A percentile compares a stretch with the other conserved stretches of the same genome.
These are phyloP conservation scores for Scatophagus argus DNA, from an alignment of 2,113 vertebrate genomes.

Conservation along the genomic window DNA sequence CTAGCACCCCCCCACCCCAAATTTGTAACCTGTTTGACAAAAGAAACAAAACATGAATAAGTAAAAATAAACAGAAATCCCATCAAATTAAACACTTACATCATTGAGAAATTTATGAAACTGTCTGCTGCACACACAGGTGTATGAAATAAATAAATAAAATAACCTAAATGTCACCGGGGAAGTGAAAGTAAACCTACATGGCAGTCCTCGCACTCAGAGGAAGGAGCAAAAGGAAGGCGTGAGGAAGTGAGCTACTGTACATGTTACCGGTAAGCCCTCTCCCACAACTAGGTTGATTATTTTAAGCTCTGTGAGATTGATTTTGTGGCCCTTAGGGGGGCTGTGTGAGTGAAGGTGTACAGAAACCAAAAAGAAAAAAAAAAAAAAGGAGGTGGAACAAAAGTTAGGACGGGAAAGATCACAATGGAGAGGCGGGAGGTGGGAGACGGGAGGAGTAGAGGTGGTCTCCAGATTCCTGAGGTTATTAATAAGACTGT, in stretches of 20 bases:
- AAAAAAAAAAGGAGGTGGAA: slow-evolving; percentile 42
- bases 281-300: slow-evolving; percentile 72
- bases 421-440: slow-evolving; percentile 31
- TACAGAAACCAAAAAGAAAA: slow-evolving; percentile 29
- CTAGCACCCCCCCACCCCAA: neutral
- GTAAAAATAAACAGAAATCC: neutral
- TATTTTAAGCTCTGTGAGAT: slow-evolving; percentile 77
- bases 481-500: slow-evolving; percentile 71
- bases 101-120: neutral
- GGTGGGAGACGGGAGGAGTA: slow-evolving; percentile 3
- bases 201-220: slow-evolving; percentile 9
- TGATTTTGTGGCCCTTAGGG: slow-evolving; percentile 69
- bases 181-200: neutral
- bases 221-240: slow-evolving; percentile 10
- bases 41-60: neutral
- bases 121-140: neutral
- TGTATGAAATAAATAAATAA: neutral
- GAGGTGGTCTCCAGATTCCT: slow-evolving; percentile 68
- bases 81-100: neutral
- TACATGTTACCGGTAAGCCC: slow-evolving; percentile 55
- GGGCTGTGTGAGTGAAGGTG: slow-evolving; percentile 56
- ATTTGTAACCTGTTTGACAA: neutral
- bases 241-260: slow-evolving; percentile 42
- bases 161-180: neutral
- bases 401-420: slow-evolving; percentile 47